Conservation (phyloP, 1,140 invertebrate genomes). For the Luehdorfia chinensis region DNA sequence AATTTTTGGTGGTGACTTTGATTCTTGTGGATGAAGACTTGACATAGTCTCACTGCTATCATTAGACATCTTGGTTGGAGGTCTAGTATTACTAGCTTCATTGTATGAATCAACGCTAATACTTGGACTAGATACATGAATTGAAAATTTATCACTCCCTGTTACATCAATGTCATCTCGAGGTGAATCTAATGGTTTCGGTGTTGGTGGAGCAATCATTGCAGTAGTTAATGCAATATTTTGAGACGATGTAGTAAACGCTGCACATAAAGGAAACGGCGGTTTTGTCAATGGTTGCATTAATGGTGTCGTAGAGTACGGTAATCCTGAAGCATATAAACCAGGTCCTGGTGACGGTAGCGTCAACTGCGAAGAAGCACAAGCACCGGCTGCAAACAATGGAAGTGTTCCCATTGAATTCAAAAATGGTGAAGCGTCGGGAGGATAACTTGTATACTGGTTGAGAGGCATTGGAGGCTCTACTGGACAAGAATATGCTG, state of each 20-base stretch:
- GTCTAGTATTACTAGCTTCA: slow-evolving; percentile 42
- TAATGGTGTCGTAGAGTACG: slow-evolving; percentile 73
- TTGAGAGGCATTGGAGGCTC: slow-evolving; percentile 70
- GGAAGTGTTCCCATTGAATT: slow-evolving; percentile 79
- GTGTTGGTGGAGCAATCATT: slow-evolving; percentile 80
- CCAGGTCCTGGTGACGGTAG: slow-evolving; percentile 80
- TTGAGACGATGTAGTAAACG: slow-evolving; percentile 87
- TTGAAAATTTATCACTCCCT: slow-evolving; percentile 61
- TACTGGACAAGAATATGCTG: slow-evolving; percentile 65
- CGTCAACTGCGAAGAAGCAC: slow-evolving; percentile 77
- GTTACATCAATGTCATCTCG: slow-evolving; percentile 62
- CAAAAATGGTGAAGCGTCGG: slow-evolving; percentile 77
- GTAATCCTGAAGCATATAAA: slow-evolving; percentile 79
- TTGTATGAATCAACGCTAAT: slow-evolving; percentile 53
- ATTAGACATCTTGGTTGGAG: slow-evolving; percentile 50
- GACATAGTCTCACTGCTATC: slow-evolving; percentile 52
- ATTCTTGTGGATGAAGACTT: slow-evolving; percentile 74
- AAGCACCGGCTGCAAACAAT: slow-evolving; percentile 74
- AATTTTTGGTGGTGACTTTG: slow-evolving; percentile 78
- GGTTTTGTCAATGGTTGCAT: slow-evolving; percentile 50
- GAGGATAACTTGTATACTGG: slow-evolving; percentile 72
- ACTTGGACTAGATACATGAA: slow-evolving; percentile 59
- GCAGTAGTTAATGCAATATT: slow-evolving; percentile 87
- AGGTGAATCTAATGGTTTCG: slow-evolving; percentile 67
- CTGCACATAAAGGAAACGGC: slow-evolving; percentile 79